phyloP scores from a whole-genome alignment of 2,888 invertebrate genomes.

The Chesias legatella region DNA sequence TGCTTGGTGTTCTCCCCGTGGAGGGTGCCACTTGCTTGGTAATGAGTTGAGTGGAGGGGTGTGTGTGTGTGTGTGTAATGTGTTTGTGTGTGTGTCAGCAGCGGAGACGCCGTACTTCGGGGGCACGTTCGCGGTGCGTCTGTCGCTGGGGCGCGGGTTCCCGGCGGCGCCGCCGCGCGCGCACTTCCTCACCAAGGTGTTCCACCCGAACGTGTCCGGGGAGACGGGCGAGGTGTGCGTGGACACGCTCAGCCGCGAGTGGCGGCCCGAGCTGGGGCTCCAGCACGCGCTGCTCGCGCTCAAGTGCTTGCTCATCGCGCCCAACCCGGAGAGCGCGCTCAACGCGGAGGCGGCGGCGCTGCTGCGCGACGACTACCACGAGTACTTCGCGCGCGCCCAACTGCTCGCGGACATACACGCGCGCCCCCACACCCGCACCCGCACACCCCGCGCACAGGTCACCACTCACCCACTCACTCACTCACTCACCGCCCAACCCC shows the following conservation, averaged over 20 bases:
- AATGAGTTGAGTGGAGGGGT: too few relatives aligned
- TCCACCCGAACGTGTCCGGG: conserved; percentile 96
- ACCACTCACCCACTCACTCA: too few relatives aligned
- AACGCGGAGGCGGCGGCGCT: conserved; percentile 98
- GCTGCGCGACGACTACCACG: conserved; percentile 94
- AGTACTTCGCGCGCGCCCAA: conserved; percentile 85
- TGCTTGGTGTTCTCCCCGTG: too few relatives aligned
- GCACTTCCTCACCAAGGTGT: conserved; percentile 95
- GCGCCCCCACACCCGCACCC: conserved; percentile 22
- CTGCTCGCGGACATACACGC: conserved; percentile 73
- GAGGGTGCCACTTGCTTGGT: too few relatives aligned
- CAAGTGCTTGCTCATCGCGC: conserved; percentile 96
- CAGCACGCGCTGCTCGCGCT: conserved; percentile 96
- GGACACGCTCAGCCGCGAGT: conserved; percentile 96
- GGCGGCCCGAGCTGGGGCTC: conserved; percentile 97
- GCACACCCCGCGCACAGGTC: conserved; percentile 73
- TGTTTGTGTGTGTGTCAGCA: conserved; percentile 37
- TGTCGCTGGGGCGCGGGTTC: conserved; percentile 95
- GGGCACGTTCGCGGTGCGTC: conserved; percentile 93
- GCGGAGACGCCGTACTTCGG: conserved; percentile 95
- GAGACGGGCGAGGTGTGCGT: conserved; percentile 96
- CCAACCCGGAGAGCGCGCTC: conserved; percentile 97
- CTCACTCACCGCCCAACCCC: conserved; percentile 16
- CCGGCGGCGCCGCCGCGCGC: conserved; percentile 96
- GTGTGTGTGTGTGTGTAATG: too few relatives aligned